phyloP scores from a whole-genome alignment of 2,888 invertebrate species.

The Caenorhabditis virilis region DNA sequence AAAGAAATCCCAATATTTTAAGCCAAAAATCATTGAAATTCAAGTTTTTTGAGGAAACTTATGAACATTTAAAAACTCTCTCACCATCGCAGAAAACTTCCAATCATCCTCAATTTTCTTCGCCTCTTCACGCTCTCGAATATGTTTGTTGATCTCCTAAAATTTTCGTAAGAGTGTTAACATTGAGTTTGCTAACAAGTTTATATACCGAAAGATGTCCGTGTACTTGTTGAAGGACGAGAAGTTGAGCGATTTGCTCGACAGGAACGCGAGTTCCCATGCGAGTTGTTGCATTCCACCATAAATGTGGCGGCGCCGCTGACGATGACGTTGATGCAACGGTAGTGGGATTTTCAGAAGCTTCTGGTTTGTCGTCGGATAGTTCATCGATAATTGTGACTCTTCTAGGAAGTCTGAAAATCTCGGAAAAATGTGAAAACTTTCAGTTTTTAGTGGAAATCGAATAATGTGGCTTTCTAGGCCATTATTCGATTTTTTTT shows the following conservation, averaged over 20 bases:
- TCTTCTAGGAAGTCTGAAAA: constrained; percentile 18
- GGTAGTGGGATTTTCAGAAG: too few relatives aligned
- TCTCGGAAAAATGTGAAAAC: too few relatives aligned
- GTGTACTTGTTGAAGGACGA: constrained; percentile 53
- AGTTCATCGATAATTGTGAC: constrained; percentile 33
- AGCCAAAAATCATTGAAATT: too few relatives aligned
- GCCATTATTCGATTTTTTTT: too few relatives aligned
- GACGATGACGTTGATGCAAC: background rate
- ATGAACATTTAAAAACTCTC: background rate
- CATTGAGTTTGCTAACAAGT: too few relatives aligned
- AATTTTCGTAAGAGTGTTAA: too few relatives aligned
- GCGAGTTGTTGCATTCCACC: constrained; percentile 37
- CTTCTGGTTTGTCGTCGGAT: background rate
- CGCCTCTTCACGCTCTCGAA: constrained; percentile 42
- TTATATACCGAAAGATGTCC: constrained; percentile 47
- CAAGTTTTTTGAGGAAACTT: too few relatives aligned
- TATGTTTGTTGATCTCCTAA: constrained; percentile 45
- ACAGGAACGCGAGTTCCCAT: constrained; percentile 38
- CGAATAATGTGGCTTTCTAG: too few relatives aligned
- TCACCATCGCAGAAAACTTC: constrained; percentile 55
- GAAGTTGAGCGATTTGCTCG: constrained; percentile 48
- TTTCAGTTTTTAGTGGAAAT: too few relatives aligned
- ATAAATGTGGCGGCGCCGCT: constrained; percentile 19
- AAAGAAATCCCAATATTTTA: too few relatives aligned
- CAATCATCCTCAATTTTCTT: constrained; percentile 52